Evolutionary conservation across 2,113 vertebrate species (phyloP), one percentile per base, ranked within the genome.

Genomic region (Mellivora capensis): DNA sequence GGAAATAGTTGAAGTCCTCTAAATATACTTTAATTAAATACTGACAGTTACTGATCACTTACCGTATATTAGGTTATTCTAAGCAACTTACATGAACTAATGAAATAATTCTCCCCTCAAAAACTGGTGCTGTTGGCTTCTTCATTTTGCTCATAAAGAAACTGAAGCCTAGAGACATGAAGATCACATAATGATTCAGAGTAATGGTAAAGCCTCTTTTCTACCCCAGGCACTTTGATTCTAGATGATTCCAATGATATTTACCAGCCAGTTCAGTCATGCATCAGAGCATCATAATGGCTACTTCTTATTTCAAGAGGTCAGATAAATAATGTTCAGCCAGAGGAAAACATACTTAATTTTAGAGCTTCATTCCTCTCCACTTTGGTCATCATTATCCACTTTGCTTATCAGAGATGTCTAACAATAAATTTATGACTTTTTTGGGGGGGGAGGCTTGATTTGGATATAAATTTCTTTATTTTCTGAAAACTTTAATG

Each of bases 321-420:
- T 57, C 96, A 95, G 95, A 87, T 87, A 21, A 97, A 92, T 91
- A 84, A 74, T 29, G 27, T 83, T 94, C 47, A 93, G 31, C 57
- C 39, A 72, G 37, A 27, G 39, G 49, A 27, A 79, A 94, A 80
- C 13, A 57, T 67, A 76, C 39, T 88, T 93, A 18, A 82, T 47
- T 37, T 61, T 67, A 89, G 54, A 91, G 34, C 13, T 92, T 86
- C 69, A 76, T 71, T 39, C 9, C 42, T 84, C 62, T 20, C 7
- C 4, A 34, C 7, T 64, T 79, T 87, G 34, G n/a, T 95, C 18
- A 82, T 83, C 80, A 64, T 12, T 83, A 74, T 31, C 37, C 6
- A 47, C 64, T 91, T 76, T 57, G 31, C 44, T 77, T 20, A 87
- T 57, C 49, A 88, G 37, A 83, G 42, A 72, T 71, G 17, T 83